Evolutionary conservation across 2,113 vertebrate species (phyloP).

Genomic region (Spheniscus mendiculus): DNA sequence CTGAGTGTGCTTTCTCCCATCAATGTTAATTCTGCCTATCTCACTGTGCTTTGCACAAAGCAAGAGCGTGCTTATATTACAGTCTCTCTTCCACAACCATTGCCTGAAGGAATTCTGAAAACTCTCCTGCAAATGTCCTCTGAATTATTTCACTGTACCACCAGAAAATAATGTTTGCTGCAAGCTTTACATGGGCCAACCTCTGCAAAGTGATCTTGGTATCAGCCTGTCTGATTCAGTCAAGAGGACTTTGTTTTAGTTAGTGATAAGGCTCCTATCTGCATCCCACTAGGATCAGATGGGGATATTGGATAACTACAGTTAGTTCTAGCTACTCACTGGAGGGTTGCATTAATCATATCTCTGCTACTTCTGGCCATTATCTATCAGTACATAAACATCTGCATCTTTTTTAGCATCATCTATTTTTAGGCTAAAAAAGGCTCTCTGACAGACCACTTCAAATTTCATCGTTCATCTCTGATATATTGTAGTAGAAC

Average conservation of each 20-base stretch:
- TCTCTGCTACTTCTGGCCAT: background rate
- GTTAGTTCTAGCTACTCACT: background rate
- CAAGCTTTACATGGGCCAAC: slow-evolving; percentile 11
- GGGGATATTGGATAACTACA: background rate
- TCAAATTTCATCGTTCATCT: background rate
- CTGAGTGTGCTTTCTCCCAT: background rate
- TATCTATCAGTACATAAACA: background rate
- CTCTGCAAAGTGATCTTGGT: background rate
- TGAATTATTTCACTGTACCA: slow-evolving; percentile 34
- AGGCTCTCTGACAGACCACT: background rate
- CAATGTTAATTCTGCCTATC: background rate
- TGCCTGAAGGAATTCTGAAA: slow-evolving; percentile 49
- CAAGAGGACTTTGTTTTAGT: background rate
- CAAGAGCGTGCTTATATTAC: background rate
- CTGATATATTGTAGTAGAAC: background rate
- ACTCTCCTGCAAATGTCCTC: slow-evolving; percentile 10
- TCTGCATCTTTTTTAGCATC: background rate
- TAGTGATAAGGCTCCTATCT: slow-evolving; percentile 2
- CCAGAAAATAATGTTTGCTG: slow-evolving; percentile 36
- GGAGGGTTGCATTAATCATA: background rate
- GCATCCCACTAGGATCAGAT: background rate
- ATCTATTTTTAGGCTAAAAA: background rate
- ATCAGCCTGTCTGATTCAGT: slow-evolving; percentile 11
- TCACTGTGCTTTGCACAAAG: background rate
- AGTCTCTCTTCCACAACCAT: background rate